phyloP scores from a whole-genome alignment of 2,797 vertebrate species.

The Sebastes alutus region DNA sequence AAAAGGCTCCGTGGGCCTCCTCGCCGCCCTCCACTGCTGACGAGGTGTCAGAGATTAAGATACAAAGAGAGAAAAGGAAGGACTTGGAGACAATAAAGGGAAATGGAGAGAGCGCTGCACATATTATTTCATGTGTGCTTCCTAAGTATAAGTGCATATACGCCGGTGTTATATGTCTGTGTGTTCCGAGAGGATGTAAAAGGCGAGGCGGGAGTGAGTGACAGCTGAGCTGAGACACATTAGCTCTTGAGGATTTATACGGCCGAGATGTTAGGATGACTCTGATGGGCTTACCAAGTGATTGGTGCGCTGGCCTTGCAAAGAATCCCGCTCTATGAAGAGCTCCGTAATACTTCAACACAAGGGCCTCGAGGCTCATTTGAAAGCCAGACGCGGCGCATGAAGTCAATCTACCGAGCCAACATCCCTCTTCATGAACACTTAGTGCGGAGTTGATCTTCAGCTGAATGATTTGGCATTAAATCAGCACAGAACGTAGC shows the following conservation, averaged over 20 bases:
- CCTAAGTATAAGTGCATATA: not conserved
- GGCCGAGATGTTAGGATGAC: constrained; percentile 39
- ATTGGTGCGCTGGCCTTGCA: constrained; percentile 64
- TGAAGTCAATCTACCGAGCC: constrained; percentile 45
- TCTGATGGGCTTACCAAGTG: constrained; percentile 51
- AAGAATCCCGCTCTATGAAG: constrained; percentile 38
- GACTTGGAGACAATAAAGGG: not conserved
- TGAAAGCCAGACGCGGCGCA: constrained; percentile 46
- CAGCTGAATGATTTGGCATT: constrained; percentile 40
- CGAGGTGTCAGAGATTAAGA: not conserved
- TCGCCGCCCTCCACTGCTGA: not conserved
- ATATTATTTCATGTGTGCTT: not conserved
- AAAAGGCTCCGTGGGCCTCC: not conserved
- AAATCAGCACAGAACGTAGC: constrained; percentile 26
- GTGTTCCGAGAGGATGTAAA: not conserved
- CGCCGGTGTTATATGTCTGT: not conserved
- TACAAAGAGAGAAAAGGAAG: not conserved
- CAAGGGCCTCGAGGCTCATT: constrained; percentile 60
- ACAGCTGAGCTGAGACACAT: constrained; percentile 33
- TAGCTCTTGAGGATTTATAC: constrained; percentile 45
- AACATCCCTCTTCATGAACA: constrained; percentile 56
- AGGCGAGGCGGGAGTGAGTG: constrained; percentile 17
- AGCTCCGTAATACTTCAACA: constrained; percentile 54
- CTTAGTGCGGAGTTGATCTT: constrained; percentile 48
- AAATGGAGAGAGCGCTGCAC: not conserved